Base-by-base conservation (phyloP, 2,113 vertebrate species). In the Seriola aureovittata region DNA sequence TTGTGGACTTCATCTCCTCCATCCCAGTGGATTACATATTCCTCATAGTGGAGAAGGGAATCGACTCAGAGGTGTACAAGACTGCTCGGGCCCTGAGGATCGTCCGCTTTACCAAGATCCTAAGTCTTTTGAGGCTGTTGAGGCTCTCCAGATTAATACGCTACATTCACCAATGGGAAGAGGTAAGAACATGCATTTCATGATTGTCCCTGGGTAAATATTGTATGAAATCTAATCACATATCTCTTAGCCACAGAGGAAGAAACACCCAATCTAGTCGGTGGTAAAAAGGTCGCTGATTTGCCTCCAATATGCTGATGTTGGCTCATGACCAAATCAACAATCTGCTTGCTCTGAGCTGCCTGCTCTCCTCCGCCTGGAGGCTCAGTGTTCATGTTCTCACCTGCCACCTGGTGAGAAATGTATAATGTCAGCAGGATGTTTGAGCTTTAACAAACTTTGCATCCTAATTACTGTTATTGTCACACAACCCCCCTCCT, bases 21-120 rank as follows among this genome's bases (percentile, higher is more conserved):
- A 99, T 99, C 92, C 98, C 98, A 0, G 98, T 99, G 97, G 98
- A 99, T 96, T 99, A 99, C 59, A 99, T 99, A 93, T 99, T 99
- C 94, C 96, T 99, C 84, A 99, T 99, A 8, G 98, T 99, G 93
- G 98, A 99, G 94, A 97, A 97, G 86, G 98, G 98, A 81, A 98
- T 99, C 0, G 98, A 99, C 95, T 99, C 98, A 0, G 98, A 99
- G 94, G 97, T 99, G 58, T 99, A 99, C 89, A 99, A 99, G 93
- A 99, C 98, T 0, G 98, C 98, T 1, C 96, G 98, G 0, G 98
- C 98, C 3, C 94, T 99, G 75, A 96, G 98, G 85, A 99, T 99
- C 4, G 97, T 99, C 23, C 97, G 98, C 17, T 99, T 99, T 91
- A 98, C 97, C 86, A 99, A 99, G 94, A 99, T 99, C 90, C 96